Evolutionary conservation across 2,113 vertebrate species (phyloP).

Genomic region (Datnioides undecimradiatus): DNA sequence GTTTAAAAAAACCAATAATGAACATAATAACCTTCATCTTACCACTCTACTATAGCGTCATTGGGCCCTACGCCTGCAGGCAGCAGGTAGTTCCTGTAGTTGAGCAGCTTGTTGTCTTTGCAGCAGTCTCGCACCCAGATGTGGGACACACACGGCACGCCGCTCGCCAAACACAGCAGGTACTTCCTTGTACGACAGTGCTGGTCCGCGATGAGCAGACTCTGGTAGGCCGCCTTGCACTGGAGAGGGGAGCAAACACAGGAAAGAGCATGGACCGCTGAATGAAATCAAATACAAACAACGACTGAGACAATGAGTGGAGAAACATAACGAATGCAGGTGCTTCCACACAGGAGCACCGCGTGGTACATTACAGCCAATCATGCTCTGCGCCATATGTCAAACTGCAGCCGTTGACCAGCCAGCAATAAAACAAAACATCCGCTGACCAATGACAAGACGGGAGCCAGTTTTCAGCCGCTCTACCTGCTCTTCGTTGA

Average conservation of each 20-base stretch:
- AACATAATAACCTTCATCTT: too few species aligned
- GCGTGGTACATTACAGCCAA: too few species aligned
- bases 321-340: too few species aligned
- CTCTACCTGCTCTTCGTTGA: constrained; percentile 96
- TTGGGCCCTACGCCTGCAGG: constrained; percentile 94
- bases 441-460: too few species aligned
- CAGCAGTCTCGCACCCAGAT: constrained; percentile 97
- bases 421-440: too few species aligned
- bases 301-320: too few species aligned
- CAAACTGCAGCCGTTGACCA: too few species aligned
- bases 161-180: constrained; percentile 94
- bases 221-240: constrained; percentile 95
- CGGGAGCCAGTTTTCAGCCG: not conserved
- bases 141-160: constrained; percentile 96
- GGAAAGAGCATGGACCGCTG: too few species aligned
- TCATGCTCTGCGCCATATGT: too few species aligned
- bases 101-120: constrained; percentile 94
- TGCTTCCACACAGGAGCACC: too few species aligned
- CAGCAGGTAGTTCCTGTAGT: constrained; percentile 94
- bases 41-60: constrained; percentile 92
- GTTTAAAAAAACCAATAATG: too few species aligned
- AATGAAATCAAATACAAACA: too few species aligned
- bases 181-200: constrained; percentile 95
- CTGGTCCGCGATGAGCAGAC: constrained; percentile 95
- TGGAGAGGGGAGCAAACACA: constrained; percentile 49